Evolutionary conservation across 2,888 invertebrate species (phyloP), one percentile per base, ranked within the genome.

Genomic region (Iselma pallidipennis): DNA sequence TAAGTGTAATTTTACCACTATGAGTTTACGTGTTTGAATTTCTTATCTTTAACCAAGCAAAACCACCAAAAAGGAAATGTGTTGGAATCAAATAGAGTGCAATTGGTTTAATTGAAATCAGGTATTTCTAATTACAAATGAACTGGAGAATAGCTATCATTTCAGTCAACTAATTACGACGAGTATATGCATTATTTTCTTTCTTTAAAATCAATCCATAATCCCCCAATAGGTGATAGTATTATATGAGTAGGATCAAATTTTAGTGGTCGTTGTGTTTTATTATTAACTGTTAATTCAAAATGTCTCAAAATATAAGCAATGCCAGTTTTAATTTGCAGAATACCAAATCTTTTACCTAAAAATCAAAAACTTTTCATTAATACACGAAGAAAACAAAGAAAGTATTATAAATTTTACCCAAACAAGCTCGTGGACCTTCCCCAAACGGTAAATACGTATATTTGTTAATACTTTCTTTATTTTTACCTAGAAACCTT

Each of bases 321-420:
- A 0, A 82, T 49, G 2, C 79, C 82, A 0, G 80, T 57, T 73
- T 82, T 82, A 0, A 80, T 71, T 67, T 82, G 81, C 14, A 70
- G 21, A 10, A 68, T 33, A 5, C 65, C 76, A 63, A 76, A 74
- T 25, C 68, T 57, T 60, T 68, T 66, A 14, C 76, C 76, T 76
- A 54, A 48, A 71, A 68, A 26, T 26, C 26, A 26, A n/a, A n/a
- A n/a, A 31, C 3, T 31, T n/a, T n/a, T n/a, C n/a, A n/a, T n/a
- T n/a, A n/a, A n/a, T n/a, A n/a, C n/a, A n/a, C n/a, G n/a, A n/a
- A n/a, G n/a, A n/a, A n/a, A n/a, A n/a, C n/a, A n/a, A n/a, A n/a
- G n/a, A 16, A 62, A 10, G 52, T 57, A 48, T 50, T 55, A 1
- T 10, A 56, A 14, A n/a, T 25, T 25, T 66, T 66, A 78, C 78